A percentile compares a stretch with the other conserved stretches of the same genome.
Evolutionary conservation across 2,888 invertebrate genomes (phyloP).

Genomic region (Amorpha juglandis): DNA sequence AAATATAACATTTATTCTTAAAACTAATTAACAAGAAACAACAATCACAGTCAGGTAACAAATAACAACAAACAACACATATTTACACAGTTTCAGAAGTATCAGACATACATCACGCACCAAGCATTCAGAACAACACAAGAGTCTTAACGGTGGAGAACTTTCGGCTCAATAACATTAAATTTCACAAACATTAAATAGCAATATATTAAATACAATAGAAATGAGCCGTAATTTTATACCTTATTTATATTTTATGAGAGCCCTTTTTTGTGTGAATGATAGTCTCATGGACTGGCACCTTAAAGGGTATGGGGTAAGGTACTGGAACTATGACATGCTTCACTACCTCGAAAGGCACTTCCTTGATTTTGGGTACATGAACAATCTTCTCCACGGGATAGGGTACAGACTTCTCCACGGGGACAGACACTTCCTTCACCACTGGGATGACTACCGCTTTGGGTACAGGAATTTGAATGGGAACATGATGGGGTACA

Average conservation of each 20-base stretch:
- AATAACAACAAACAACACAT: not conserved
- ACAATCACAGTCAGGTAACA: conserved; percentile 37
- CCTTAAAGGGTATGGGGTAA: conserved; percentile 88
- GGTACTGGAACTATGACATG: conserved; percentile 88
- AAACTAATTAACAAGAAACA: conserved; percentile 52
- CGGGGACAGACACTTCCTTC: conserved; percentile 87
- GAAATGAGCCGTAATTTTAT: not conserved
- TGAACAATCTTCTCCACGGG: conserved; percentile 87
- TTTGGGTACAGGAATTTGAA: conserved; percentile 87
- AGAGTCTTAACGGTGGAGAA: not conserved
- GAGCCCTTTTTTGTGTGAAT: conserved; percentile 87
- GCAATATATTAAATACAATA: not conserved
- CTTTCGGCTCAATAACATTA: not conserved
- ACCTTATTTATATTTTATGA: conserved; percentile 60
- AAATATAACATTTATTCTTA: conserved; percentile 45
- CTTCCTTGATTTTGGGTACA: conserved; percentile 87
- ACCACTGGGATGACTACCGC: conserved; percentile 88
- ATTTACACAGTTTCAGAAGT: not conserved
- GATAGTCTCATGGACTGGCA: conserved; percentile 88
- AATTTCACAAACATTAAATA: not conserved
- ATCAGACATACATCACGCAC: no score
- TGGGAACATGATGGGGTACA: conserved; percentile 87
- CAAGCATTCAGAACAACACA: not conserved
- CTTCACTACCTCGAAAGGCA: conserved; percentile 88
- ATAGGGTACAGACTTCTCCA: conserved; percentile 89